phyloP scores from a whole-genome alignment of 1,140 invertebrate species.

The Nasonia giraulti region DNA sequence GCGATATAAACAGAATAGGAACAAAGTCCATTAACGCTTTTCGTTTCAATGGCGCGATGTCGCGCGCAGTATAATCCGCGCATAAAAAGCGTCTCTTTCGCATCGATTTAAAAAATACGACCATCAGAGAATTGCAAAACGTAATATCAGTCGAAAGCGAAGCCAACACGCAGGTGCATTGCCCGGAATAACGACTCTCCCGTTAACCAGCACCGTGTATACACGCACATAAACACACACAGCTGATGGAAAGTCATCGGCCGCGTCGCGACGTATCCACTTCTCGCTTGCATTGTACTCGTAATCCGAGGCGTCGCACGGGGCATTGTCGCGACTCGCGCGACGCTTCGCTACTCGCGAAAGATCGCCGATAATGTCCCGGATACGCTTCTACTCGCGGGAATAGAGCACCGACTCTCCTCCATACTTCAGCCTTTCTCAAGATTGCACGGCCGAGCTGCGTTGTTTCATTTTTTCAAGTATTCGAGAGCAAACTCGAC shows the following conservation, averaged over 20 bases:
- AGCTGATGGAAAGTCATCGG: background rate
- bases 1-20: background rate
- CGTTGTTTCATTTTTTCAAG: too few relatives aligned
- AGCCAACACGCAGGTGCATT: background rate
- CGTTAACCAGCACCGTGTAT: background rate
- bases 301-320: background rate
- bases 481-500: too few relatives aligned
- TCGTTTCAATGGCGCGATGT: background rate
- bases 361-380: background rate
- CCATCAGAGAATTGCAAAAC: too few relatives aligned
- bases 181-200: background rate
- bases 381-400: background rate
- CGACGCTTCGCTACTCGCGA: background rate
- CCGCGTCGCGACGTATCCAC: background rate
- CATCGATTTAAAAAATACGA: too few relatives aligned
- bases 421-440: background rate
- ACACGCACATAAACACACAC: too few relatives aligned
- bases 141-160: too few relatives aligned
- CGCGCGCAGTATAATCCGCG: too few relatives aligned
- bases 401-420: background rate
- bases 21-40: slow-evolving; percentile 1
- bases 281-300: background rate
- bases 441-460: background rate
- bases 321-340: background rate
- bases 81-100: too few relatives aligned